phyloP scores from a whole-genome alignment of 2,888 invertebrate genomes.

The Tipula unca region DNA sequence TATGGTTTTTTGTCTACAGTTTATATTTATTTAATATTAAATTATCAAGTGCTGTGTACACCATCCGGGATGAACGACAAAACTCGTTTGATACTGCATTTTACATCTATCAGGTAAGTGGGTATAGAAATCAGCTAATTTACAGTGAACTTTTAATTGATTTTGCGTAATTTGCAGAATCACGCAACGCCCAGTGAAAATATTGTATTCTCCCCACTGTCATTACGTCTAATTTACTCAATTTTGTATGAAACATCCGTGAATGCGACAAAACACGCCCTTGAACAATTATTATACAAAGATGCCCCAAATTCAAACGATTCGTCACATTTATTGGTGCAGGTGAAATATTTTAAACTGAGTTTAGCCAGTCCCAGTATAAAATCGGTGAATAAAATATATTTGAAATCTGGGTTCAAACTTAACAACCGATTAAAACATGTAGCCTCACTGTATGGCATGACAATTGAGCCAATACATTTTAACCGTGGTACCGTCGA shows the following conservation, averaged over 20 bases:
- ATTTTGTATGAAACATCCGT: not conserved
- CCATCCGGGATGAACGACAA: not conserved
- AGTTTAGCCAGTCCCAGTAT: not conserved
- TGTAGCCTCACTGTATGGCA: not conserved
- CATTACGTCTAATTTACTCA: not conserved
- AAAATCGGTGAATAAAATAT: not conserved
- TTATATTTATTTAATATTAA: too few species aligned
- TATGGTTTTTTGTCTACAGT: too few species aligned
- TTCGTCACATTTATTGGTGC: not conserved
- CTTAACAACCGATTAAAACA: not conserved
- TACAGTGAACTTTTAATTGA: too few species aligned
- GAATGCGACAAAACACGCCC: not conserved
- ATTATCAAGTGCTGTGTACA: not conserved
- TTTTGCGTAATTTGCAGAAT: not conserved
- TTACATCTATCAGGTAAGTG: not conserved
- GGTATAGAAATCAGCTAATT: not conserved
- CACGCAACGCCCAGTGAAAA: not conserved
- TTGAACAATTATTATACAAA: not conserved
- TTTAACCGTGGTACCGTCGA: not conserved
- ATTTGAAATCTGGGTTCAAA: not conserved
- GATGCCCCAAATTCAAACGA: not conserved
- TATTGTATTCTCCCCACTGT: not conserved
- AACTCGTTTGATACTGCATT: not conserved
- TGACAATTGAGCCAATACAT: not conserved
- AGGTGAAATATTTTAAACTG: not conserved